phyloP scores from a whole-genome alignment of 1,140 invertebrate species.

The Drosophila sturtevanti region DNA sequence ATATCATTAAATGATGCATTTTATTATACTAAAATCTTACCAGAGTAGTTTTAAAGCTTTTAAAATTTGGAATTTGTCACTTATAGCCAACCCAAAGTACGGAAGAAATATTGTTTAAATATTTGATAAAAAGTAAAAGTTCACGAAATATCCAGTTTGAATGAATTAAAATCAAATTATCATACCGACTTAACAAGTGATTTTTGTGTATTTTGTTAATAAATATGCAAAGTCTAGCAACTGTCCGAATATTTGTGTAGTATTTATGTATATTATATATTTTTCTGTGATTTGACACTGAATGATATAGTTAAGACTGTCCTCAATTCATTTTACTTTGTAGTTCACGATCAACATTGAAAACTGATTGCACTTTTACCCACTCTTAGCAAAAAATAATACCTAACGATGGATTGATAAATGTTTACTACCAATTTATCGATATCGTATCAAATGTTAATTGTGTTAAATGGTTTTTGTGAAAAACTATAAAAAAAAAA shows the following conservation, averaged over 20 bases:
- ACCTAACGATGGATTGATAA: not conserved
- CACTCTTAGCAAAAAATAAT: not conserved
- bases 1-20: no score
- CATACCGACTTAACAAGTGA: conserved; percentile 47
- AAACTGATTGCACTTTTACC: conserved; percentile 49
- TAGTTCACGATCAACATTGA: conserved; percentile 49
- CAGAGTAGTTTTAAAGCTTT: no score
- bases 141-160: not conserved
- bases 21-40: no score
- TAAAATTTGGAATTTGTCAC: no score
- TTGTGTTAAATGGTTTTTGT: not conserved
- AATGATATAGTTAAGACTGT: not conserved
- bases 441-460: conserved; percentile 19
- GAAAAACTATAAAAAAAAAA: not conserved
- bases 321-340: conserved; percentile 42
- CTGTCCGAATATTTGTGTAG: not conserved
- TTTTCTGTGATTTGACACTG: conserved; percentile 12
- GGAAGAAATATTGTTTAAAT: not conserved
- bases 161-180: conserved; percentile 34
- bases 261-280: not conserved
- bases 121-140: not conserved
- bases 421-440: no score
- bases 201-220: conserved; percentile 25
- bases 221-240: not conserved
- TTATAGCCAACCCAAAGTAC: not conserved